These are phyloP conservation scores for Eumaeus atala DNA, from an alignment of 1,140 invertebrate species.

Conservation along the genomic window DNA sequence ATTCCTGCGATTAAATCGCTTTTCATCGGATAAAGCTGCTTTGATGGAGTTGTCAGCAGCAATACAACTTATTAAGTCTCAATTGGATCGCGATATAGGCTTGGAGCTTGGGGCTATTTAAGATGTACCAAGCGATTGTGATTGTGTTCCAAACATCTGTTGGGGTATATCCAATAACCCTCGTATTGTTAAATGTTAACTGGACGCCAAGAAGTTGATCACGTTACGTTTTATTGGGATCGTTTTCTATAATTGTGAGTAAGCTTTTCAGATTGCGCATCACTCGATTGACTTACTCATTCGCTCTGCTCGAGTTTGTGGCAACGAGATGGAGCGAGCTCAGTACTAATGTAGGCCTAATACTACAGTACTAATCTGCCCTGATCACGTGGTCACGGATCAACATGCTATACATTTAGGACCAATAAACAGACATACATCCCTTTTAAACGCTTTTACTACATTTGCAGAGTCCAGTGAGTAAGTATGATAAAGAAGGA, in stretches of 20 bases:
- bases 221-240: conserved; percentile 6
- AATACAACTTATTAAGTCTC: too few relatives aligned
- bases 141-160: conserved; percentile 15
- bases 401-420: too few relatives aligned
- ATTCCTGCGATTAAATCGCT: conserved; percentile 29
- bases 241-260: conserved; percentile 12
- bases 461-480: too few relatives aligned
- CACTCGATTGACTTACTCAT: background rate
- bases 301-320: background rate
- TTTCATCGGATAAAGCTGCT: conserved; percentile 15
- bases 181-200: conserved; percentile 11
- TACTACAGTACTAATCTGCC: too few relatives aligned
- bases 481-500: too few relatives aligned
- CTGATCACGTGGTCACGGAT: too few relatives aligned
- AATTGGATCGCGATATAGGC: too few relatives aligned
- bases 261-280: conserved; percentile 10
- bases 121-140: background rate
- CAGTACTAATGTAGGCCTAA: conserved; percentile 1
- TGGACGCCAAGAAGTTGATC: background rate
- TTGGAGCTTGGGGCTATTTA: too few relatives aligned
- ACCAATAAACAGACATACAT: too few relatives aligned
- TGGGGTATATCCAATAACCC: background rate
- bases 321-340: conserved; percentile 4
- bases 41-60: conserved; percentile 7
- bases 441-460: too few relatives aligned